Evolutionary conservation across 2,113 vertebrate genomes (phyloP).

Genomic region (Melanotaenia duboulayi): DNA sequence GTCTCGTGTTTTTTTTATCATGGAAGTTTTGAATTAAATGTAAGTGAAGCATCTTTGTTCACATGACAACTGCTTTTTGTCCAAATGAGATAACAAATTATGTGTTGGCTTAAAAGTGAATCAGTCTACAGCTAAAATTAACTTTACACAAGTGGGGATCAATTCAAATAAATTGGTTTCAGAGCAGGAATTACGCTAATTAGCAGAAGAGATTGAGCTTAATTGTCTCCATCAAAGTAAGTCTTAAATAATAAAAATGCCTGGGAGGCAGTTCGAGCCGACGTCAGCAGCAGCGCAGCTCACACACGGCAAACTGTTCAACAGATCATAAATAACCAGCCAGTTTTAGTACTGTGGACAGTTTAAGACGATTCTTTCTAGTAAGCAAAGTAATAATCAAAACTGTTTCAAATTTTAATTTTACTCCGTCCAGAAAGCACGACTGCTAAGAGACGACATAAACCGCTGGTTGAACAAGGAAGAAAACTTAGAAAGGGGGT

Average conservation of each 20-base stretch:
- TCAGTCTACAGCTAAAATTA: slow-evolving; percentile 32
- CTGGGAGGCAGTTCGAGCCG: slow-evolving; percentile 21
- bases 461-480: too few species aligned
- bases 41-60: background rate
- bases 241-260: slow-evolving; percentile 40
- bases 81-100: slow-evolving; percentile 28
- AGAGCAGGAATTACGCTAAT: slow-evolving; percentile 59
- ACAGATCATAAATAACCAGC: background rate
- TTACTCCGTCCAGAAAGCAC: background rate
- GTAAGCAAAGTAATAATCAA: background rate
- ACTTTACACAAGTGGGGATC: slow-evolving; percentile 39
- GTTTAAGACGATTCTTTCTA: background rate
- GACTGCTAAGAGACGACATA: too few species aligned
- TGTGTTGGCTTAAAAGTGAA: slow-evolving; percentile 14
- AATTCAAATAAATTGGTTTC: slow-evolving; percentile 54
- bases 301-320: background rate
- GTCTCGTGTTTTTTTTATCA: slow-evolving; percentile 27
- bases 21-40: slow-evolving; percentile 14
- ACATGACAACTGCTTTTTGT: background rate
- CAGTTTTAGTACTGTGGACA: background rate
- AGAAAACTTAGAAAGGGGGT: too few species aligned
- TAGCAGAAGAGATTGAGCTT: slow-evolving; percentile 56
- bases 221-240: slow-evolving; percentile 56
- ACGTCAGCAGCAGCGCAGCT: background rate
- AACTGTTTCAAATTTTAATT: background rate